Evolutionary conservation across 2,113 vertebrate species (phyloP), one percentile per base, ranked within the genome.

Genomic region (Neofelis nebulosa): DNA sequence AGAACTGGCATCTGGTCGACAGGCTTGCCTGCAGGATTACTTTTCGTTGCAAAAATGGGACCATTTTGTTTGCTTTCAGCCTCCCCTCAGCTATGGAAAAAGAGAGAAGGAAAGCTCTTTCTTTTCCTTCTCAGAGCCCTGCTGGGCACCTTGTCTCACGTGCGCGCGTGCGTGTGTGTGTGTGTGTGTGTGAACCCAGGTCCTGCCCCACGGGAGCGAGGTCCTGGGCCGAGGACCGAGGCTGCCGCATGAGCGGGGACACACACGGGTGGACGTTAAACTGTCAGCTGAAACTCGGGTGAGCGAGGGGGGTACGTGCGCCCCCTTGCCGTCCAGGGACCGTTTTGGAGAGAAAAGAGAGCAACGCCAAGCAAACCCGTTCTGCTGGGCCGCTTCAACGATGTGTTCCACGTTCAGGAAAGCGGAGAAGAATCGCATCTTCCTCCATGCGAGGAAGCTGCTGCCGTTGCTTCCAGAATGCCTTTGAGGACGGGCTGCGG

Each of bases 51-150:
- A 6, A 57, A 7, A 78, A 45, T 66, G 55, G 71, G 84, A 36
- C 45, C 27, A n/a, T 94, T 95, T 86, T 74, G 68, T 92, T 89
- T 50, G 71, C 61, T 79, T 90, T 86, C 85, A 74, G 55, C 69
- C 66, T 92, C 48, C 52, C 21, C 15, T 57, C 80, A 25, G 25
- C 55, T 48, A 8, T 12, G 14, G 88, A 95, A 25, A 68, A 61
- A 84, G 76, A 92, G 91, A 81, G 0, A 48, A 38, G 68, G 55
- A 79, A 41, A 69, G 25, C 31, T 50, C n/a, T 21, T 76, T 65
- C 65, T 89, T 81, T 63, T 36, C 76, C n/a, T 41, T 55, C 79
- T 61, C 33, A 25, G 90, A 33, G 92, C n/a, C 85, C 15, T 71
- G 63, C 61, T 89, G 89, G 52, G 92, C 1, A 0, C 73, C 68